Evolutionary conservation across 2,888 invertebrate species (phyloP), one percentile per base, ranked within the genome.

Genomic region (Dryobotodes eremita): DNA sequence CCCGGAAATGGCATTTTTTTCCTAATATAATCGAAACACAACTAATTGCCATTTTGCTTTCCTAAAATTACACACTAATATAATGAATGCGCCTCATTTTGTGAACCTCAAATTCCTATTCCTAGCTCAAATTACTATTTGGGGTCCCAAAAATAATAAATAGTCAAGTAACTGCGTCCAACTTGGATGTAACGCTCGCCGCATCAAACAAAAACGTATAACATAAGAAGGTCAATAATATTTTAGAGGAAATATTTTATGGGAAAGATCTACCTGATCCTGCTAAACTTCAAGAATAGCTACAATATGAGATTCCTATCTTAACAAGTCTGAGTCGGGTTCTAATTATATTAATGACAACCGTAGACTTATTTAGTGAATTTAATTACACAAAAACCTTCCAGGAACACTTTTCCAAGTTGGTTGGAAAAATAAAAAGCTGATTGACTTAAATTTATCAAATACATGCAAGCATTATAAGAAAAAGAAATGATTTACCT

Each of bases 301-400:
- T 26, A 13, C 17, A 65, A 50, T 8, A 26, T 31, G 20, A 50
- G 8, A 31, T 50, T 65, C 5, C 17, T 11, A 0, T 15, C 10
- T 46, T 57, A 26, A n/a, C 42, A 46, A 46, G 8, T n/a, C 17
- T 20, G 8, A 75, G 23, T 11, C 13, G 15, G 15, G 10, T 26
- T 70, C 26, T 53, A 42, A 70, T 70, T 70, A 36, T 73, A n/a
- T 69, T 20, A 42, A 53, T 42, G 26, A 26, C 36, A 42, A 53
- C 36, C 53, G 42, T 42, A 53, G 20, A 26, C 53, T 50, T 15
- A 50, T 50, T 68, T 70, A 50, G 50, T 50, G 50, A 50, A 69
- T 50, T 20, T 20, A 50, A 68, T 72, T 68, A 23, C 7, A 20
- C n/a, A 50, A 73, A n/a, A 69, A 42, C 36, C 1, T 36, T 48